These are phyloP conservation scores for Hydroisotoma schaefferi DNA, from an alignment of 2,888 invertebrate species.

Conservation along the genomic window DNA sequence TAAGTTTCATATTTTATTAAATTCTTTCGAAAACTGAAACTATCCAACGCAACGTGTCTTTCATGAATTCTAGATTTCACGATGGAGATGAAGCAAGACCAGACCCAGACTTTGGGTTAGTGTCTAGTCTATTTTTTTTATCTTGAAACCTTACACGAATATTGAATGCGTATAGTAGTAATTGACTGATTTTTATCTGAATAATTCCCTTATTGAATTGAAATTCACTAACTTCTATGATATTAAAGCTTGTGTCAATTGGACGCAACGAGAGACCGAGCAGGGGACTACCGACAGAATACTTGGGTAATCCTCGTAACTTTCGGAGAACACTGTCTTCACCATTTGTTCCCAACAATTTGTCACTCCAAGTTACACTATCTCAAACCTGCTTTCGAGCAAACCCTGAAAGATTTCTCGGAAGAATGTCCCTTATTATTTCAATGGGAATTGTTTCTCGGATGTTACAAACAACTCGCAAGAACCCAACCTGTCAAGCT, in stretches of 20 bases:
- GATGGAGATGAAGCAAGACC: slow-evolving; percentile 48
- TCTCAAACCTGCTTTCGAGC: slow-evolving; percentile 62
- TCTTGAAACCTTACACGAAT: no score
- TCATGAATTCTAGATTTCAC: slow-evolving; percentile 45
- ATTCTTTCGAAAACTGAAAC: no score
- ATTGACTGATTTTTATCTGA: no score
- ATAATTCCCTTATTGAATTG: no score
- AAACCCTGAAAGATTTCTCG: slow-evolving; percentile 65
- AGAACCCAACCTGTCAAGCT: slow-evolving; percentile 50
- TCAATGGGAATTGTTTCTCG: slow-evolving; percentile 63
- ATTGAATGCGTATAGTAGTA: no score
- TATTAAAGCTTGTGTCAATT: slow-evolving; percentile 62
- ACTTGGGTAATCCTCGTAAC: slow-evolving; percentile 52
- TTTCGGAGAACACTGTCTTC: slow-evolving; percentile 64
- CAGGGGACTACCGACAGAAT: slow-evolving; percentile 59
- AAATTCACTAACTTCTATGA: no score
- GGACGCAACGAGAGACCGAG: slow-evolving; percentile 69
- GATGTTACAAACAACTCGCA: slow-evolving; percentile 63
- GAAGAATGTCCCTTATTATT: slow-evolving; percentile 53
- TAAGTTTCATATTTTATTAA: no score
- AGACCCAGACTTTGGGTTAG: slow-evolving; percentile 49
- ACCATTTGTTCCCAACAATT: slow-evolving; percentile 75
- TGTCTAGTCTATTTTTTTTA: no score
- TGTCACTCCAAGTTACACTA: slow-evolving; percentile 70
- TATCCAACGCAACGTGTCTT: no score